phyloP scores from a whole-genome alignment of 1,140 invertebrate genomes.

The Plectus sambesii region DNA sequence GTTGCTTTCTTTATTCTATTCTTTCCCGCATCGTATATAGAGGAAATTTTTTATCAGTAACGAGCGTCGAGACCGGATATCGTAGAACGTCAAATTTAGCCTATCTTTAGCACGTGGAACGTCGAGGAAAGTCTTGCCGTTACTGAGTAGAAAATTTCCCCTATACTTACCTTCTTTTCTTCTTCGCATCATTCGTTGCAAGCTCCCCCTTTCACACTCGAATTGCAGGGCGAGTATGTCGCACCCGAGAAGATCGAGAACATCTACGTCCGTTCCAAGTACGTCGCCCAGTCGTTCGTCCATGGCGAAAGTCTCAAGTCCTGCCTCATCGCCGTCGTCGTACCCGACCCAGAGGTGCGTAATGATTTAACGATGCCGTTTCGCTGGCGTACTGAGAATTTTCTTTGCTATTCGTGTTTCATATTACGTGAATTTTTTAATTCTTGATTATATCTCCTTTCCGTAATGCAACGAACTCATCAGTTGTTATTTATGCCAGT shows the following conservation, averaged over 20 bases:
- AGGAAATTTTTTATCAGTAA: constrained; percentile 4
- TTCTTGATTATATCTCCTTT: too few species aligned
- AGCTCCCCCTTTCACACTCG: constrained; percentile 1
- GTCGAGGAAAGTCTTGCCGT: neutral
- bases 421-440: too few species aligned
- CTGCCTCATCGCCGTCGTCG: constrained; percentile 79
- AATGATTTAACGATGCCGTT: too few species aligned
- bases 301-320: constrained; percentile 59
- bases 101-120: too few species aligned
- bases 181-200: neutral
- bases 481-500: too few species aligned
- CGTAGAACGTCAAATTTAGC: too few species aligned
- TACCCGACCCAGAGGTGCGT: constrained; percentile 85
- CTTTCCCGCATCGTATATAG: constrained; percentile 10
- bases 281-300: constrained; percentile 50
- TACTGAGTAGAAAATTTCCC: too few species aligned
- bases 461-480: too few species aligned
- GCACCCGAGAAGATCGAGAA: constrained; percentile 56
- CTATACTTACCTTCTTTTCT: neutral
- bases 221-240: constrained; percentile 53
- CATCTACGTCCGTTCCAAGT: constrained; percentile 48
- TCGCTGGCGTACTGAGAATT: too few species aligned
- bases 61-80: too few species aligned
- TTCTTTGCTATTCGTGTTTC: too few species aligned
- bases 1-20: neutral